These are phyloP conservation scores for Bubo blakistoni DNA, from an alignment of 2,113 vertebrate genomes.

Conservation along the genomic window DNA sequence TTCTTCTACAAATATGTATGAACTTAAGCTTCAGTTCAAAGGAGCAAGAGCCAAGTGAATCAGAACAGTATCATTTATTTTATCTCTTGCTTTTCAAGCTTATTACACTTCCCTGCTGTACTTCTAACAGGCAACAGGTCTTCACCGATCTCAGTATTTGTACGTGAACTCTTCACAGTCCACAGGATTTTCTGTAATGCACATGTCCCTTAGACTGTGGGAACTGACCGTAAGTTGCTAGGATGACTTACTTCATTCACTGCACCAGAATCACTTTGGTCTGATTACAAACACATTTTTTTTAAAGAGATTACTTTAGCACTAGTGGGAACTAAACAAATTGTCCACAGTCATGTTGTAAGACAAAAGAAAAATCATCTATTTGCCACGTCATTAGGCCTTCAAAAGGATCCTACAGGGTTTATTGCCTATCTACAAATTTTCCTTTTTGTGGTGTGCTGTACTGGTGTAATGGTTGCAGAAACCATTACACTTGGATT, in stretches of 20 bases:
- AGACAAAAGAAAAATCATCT: background rate
- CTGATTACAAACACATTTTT: background rate
- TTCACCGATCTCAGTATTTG: background rate
- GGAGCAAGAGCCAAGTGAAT: background rate
- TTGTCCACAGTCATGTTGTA: background rate
- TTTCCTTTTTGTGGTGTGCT: background rate
- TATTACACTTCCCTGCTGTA: background rate
- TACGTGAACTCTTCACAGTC: background rate
- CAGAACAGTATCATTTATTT: background rate
- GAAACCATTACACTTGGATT: background rate
- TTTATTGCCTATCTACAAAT: background rate
- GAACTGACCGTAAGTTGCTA: background rate
- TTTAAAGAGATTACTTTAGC: background rate
- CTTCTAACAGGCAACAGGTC: background rate
- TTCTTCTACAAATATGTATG: background rate
- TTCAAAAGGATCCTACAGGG: background rate
- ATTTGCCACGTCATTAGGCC: background rate
- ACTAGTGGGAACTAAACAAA: background rate
- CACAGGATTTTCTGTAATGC: background rate
- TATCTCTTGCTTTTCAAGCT: background rate
- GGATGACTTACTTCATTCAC: background rate
- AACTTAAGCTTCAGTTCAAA: background rate
- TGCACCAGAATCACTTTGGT: background rate
- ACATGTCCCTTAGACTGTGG: background rate
- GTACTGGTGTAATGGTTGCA: background rate